Percentiles rank a stretch among this genome's conserved stretches.
Conservation (phyloP, 1,140 invertebrate species). For the Polypedilum pembai region DNA sequence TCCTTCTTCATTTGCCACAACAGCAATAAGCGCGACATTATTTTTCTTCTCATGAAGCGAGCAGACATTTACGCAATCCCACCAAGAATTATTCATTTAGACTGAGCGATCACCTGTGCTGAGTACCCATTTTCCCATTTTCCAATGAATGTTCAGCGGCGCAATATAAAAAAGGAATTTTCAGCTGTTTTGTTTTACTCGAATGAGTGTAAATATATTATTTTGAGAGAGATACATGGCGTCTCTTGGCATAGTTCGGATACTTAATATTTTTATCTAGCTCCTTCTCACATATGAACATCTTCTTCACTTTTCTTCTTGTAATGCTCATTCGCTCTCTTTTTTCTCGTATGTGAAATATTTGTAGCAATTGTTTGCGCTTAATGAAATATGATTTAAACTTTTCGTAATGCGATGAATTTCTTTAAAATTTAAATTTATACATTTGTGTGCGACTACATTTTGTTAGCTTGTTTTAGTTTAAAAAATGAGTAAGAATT, state of each 20-base stretch:
- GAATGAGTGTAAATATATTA: neutral
- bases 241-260: constrained; percentile 16
- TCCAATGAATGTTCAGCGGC: neutral
- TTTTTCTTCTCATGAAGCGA: neutral
- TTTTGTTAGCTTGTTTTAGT: too few species aligned
- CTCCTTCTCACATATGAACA: neutral
- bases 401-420: neutral
- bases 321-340: neutral
- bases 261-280: constrained; percentile 9
- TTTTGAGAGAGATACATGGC: constrained; percentile 15
- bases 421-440: constrained; percentile 1
- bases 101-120: neutral
- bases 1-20: neutral
- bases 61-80: neutral
- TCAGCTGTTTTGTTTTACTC: constrained; percentile 8
- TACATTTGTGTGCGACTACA: neutral
- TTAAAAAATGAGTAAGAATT: too few species aligned
- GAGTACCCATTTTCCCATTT: neutral
- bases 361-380: neutral
- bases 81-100: neutral
- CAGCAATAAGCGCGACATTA: neutral
- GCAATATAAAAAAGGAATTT: neutral
- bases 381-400: constrained; percentile 15
- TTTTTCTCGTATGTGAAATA: constrained; percentile 1
- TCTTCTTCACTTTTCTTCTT: neutral